Evolutionary conservation across 2,888 invertebrate species (phyloP), one percentile per base, ranked within the genome.

Genomic region (Lordiphosa andalusiaca): DNA sequence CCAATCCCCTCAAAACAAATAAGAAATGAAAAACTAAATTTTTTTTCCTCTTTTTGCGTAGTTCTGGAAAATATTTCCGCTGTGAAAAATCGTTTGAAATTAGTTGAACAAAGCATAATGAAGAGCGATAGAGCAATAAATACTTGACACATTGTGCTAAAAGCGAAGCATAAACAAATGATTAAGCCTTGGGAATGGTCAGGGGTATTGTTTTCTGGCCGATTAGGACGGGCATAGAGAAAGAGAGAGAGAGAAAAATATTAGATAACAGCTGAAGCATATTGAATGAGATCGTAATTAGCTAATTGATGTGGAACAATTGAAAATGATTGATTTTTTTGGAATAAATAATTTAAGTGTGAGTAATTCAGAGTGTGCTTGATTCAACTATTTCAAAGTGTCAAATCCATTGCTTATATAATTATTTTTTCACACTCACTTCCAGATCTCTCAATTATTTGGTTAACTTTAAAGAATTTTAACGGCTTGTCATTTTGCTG

Each of bases 81-180:
- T 46, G 60, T 65, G 64, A 74, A 70, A 82, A 77, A 82, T 74
- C 69, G 64, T 77, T 82, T 82, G 66, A 78, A 82, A 82, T 84
- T 71, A 74, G 69, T 74, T 71, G 63, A 82, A 82, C 63, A 74
- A 59, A 84, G 53, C 61, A 84, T 67, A 84, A 71, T 21, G 52
- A 36, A 60, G 19, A 55, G 53, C 59, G 67, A 71, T 71, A 71
- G 71, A 63, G 47, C 72, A 67, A 74, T 78, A 84, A 78, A 78
- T 84, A 78, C 53, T 68, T 68, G 65, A 77, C 63, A 67, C 62
- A 57, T 44, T 51, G 42, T 49, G 25, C 25, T 49, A 9, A 30
- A 42, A 35, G 35, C 40, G 4, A 12, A 36, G n/a, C 42, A 53
- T 73, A 76, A 77, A 84, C 78, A 84, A 62, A 56, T 33, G 36